Base-by-base conservation (phyloP, 2,113 vertebrate genomes). In the Ageneiosus marmoratus region DNA sequence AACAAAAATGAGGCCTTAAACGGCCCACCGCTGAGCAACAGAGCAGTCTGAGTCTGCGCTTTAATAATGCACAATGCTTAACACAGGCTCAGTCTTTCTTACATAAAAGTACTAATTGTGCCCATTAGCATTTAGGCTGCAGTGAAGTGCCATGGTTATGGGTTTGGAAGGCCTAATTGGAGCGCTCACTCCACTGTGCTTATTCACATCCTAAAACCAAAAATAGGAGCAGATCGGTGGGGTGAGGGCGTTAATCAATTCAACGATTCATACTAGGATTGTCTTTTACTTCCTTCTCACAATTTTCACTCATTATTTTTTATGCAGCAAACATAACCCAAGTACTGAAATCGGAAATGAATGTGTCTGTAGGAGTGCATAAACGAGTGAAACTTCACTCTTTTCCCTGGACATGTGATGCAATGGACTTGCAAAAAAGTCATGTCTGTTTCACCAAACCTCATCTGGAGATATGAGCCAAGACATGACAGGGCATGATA, bases 71-170 rank as follows among this genome's bases (percentile, higher is more conserved):
- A 37, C 73, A 55, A 32, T 65, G 72, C 48, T 83, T 77, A 77
- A 83, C 48, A 77, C 48, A 77, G 60, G 27, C 75, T 53, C 62
- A 46, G 73, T 77, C 82, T 83, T 83, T 56, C 73, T 77, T 83
- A 63, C 82, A 77, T 77, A 77, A 83, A 77, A 37, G 44, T 83
- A 83, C 82, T 83, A 83, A 83, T 83, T 83, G 74, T 65, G 74
- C 32, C 50, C 82, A 67, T 83, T 83, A 83, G 74, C 62, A 51
- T 77, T 48, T 16, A 24, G 29, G 73, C 58, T 44, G 81, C 24
- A 62, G 56, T 67, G 60, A 77, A 83, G 48, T 67, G 81, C 56
- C 50, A 9, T 34, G 29, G 65, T 83, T 83, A 77, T 77, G 60
- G 48, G 62, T 83, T 83, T 2, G 29, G 58, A 44, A 77, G 50